Percentiles rank a stretch among this genome's conserved stretches.
Conservation (phyloP, 1,140 invertebrate genomes). For the Lasaia peninsularis region DNA sequence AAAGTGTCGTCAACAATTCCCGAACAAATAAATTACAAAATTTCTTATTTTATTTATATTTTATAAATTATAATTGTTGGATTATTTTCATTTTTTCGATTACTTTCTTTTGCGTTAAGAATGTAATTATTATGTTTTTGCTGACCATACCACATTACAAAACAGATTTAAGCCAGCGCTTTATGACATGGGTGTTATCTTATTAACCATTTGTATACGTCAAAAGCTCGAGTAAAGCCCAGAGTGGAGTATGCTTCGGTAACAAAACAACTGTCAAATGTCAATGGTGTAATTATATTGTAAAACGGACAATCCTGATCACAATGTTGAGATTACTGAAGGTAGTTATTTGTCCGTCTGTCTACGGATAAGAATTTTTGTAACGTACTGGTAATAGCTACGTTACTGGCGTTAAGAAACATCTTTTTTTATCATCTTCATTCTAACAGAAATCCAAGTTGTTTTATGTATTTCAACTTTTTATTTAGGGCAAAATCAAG, state of each 20-base stretch:
- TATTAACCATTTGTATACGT: conserved; percentile 37
- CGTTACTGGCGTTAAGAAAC: too few species aligned
- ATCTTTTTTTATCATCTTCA: too few species aligned
- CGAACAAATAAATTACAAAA: too few species aligned
- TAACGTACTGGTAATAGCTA: too few species aligned
- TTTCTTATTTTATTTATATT: too few species aligned
- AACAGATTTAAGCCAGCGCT: conserved; percentile 24
- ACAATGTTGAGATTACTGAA: conserved; percentile 2
- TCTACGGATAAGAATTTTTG: background rate
- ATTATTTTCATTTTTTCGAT: too few species aligned
- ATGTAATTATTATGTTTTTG: conserved; percentile 16
- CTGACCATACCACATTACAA: conserved; percentile 27
- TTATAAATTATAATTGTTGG: too few species aligned
- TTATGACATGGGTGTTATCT: conserved; percentile 42
- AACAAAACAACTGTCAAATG: conserved; percentile 5
- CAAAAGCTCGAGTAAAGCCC: conserved; percentile 13
- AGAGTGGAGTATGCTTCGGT: background rate
- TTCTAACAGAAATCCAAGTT: too few species aligned
- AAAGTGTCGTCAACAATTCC: too few species aligned
- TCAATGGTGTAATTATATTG: conserved; percentile 1
- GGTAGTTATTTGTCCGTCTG: background rate
- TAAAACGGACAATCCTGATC: background rate
- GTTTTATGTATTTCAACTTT: too few species aligned
- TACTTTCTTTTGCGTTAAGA: too few species aligned
- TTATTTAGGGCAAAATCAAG: too few species aligned